phyloP scores from a whole-genome alignment of 2,888 invertebrate species.

The Gastracanthus pulcherrimus region DNA sequence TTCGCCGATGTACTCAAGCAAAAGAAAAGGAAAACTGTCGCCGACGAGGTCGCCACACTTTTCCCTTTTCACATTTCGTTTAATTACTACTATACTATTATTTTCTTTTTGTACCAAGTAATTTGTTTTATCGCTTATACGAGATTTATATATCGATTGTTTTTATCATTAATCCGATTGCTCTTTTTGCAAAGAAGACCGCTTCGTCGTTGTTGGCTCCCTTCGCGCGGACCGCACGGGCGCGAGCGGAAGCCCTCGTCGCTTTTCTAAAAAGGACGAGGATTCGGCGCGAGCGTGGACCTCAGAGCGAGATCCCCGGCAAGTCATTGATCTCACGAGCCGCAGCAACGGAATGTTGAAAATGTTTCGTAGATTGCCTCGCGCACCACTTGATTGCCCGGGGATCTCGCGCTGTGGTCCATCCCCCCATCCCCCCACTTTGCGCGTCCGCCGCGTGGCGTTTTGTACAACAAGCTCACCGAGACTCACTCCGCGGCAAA shows the following conservation, averaged over 20 bases:
- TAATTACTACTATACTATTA: slow-evolving; percentile 6
- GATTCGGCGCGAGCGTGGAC: not conserved
- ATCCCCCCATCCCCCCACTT: not conserved
- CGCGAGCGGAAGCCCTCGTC: not conserved
- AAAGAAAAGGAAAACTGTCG: slow-evolving; percentile 30
- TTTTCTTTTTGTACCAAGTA: slow-evolving; percentile 24
- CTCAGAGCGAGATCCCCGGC: slow-evolving; percentile 22
- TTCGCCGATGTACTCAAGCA: slow-evolving; percentile 39
- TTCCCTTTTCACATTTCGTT: slow-evolving; percentile 1
- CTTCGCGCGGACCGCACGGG: not conserved
- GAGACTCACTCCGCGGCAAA: too few relatives aligned
- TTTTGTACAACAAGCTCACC: too few relatives aligned
- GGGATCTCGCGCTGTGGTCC: slow-evolving; percentile 36
- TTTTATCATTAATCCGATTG: slow-evolving; percentile 26
- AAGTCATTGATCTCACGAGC: slow-evolving; percentile 57
- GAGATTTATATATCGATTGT: slow-evolving; percentile 45
- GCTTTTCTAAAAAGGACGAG: slow-evolving; percentile 12
- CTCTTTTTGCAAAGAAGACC: slow-evolving; percentile 7
- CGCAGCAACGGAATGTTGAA: slow-evolving; percentile 6
- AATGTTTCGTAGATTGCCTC: slow-evolving; percentile 18
- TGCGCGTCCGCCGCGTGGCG: not conserved
- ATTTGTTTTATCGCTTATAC: slow-evolving; percentile 35
- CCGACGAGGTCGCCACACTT: not conserved
- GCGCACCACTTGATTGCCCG: slow-evolving; percentile 48
- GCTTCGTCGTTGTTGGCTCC: not conserved